Evolutionary conservation across 2,113 vertebrate genomes (phyloP).

Genomic region (Chlorodrepanis virens): DNA sequence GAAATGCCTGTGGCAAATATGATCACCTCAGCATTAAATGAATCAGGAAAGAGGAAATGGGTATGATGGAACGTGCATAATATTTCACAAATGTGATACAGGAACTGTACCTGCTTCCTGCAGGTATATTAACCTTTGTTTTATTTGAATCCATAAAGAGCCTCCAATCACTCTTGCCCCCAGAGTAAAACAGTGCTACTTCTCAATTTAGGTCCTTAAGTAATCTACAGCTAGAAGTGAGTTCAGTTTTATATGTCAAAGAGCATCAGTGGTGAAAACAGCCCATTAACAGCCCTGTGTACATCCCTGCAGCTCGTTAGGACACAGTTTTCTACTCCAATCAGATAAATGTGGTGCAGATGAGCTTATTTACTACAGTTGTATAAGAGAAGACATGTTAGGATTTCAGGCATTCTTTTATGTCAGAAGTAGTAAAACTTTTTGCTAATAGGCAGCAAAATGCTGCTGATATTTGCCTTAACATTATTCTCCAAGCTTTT

Average conservation of each 20-base stretch:
- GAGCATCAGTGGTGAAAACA: background rate
- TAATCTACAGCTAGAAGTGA: background rate
- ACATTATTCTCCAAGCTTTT: background rate
- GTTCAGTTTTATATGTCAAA: background rate
- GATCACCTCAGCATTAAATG: background rate
- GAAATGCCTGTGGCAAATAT: background rate
- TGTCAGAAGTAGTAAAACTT: background rate
- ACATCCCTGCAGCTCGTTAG: slow-evolving; percentile 6
- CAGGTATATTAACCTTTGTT: background rate
- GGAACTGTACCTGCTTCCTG: background rate
- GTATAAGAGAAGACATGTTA: background rate
- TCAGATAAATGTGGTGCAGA: background rate
- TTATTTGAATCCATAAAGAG: background rate
- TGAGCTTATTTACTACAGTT: background rate
- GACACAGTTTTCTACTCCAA: background rate
- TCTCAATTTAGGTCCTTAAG: background rate
- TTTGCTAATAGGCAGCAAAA: background rate
- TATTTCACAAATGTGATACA: background rate
- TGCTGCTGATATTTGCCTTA: background rate
- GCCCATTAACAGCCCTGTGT: background rate
- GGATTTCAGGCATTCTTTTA: background rate
- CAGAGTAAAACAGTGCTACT: background rate
- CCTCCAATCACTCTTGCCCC: background rate
- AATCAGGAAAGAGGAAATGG: background rate
- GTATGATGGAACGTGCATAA: background rate